Evolutionary conservation across 1,140 invertebrate species (phyloP).

Genomic region (Laodelphax striatellus): DNA sequence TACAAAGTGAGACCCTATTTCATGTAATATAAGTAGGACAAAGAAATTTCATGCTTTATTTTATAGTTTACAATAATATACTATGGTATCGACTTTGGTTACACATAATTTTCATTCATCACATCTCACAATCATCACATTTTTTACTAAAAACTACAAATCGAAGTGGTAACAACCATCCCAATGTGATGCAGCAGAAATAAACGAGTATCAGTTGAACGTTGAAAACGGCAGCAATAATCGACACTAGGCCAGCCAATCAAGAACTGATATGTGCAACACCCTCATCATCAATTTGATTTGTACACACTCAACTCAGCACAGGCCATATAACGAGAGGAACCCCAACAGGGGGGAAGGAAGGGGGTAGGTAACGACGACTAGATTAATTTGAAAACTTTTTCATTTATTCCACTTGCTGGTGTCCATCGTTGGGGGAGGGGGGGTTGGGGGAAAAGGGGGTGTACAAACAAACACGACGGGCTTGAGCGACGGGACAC

Average conservation of each 20-base stretch:
- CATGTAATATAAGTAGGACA: no score
- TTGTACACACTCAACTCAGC: conserved; percentile 3
- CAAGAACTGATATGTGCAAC: neutral
- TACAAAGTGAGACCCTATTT: no score
- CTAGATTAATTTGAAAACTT: conserved; percentile 13
- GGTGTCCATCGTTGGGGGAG: no score
- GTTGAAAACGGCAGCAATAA: conserved; percentile 1
- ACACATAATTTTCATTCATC: no score
- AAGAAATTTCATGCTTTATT: no score
- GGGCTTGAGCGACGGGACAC: no score
- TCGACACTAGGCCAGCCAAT: neutral
- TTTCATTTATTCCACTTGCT: neutral
- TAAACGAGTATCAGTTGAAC: neutral
- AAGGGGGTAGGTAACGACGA: neutral
- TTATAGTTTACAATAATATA: no score
- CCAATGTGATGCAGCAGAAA: neutral
- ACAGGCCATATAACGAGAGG: neutral
- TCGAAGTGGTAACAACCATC: neutral
- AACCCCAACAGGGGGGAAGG: no score
- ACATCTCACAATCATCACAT: no score
- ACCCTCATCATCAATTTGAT: conserved; percentile 13
- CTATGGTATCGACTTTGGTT: no score
- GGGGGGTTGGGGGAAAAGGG: no score
- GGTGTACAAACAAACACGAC: no score
- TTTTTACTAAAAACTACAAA: neutral